Conservation (phyloP, 2,113 vertebrate species). For the Mungos mungo region DNA sequence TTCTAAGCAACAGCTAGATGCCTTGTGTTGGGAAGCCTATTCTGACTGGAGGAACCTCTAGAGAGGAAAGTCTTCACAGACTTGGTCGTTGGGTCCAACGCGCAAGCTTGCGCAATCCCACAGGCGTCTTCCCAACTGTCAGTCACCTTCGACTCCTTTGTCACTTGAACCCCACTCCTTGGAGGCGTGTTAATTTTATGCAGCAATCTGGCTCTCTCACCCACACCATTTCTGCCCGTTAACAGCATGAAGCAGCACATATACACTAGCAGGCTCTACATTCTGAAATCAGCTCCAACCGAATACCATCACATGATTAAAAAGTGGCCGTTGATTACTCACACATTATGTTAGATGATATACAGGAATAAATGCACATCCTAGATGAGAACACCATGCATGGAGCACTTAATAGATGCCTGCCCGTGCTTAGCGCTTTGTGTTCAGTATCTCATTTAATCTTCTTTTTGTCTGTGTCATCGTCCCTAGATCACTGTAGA, state of each 20-base stretch:
- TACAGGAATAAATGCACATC: conserved; percentile 20
- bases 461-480: neutral
- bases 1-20: neutral
- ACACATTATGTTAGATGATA: neutral
- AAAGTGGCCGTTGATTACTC: conserved; percentile 39
- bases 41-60: neutral
- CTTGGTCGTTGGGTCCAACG: rapidly evolving
- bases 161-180: neutral
- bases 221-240: neutral
- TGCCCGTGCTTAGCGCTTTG: neutral
- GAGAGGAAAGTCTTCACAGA: neutral
- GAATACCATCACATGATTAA: neutral
- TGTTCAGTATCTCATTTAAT: conserved; percentile 36
- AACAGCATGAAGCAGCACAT: neutral
- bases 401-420: neutral
- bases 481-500: neutral
- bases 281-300: neutral
- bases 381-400: neutral
- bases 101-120: neutral
- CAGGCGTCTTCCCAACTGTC: neutral
- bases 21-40: neutral
- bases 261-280: neutral
- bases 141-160: neutral
- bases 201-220: neutral
- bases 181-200: neutral